Evolutionary conservation across 2,888 invertebrate species (phyloP), one percentile per base, ranked within the genome.

Genomic region (Galeruca laticollis): DNA sequence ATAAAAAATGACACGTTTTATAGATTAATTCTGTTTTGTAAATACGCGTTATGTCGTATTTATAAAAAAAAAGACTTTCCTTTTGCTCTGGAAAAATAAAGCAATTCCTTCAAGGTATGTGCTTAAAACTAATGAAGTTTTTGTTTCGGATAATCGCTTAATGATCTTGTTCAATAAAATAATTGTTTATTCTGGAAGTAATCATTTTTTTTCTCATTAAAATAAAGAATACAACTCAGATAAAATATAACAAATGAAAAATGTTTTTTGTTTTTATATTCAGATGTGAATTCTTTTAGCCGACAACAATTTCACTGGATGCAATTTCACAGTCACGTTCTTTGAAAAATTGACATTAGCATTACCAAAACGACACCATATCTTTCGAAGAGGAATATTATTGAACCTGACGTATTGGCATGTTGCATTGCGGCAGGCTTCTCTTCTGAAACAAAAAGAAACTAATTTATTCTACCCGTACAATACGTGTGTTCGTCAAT

Each of bases 401-500:
- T 77, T 33, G 82, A 81, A 57, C 80, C 80, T 26, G 78, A 75
- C 20, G 84, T 89, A 83, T 90, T 91, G 21, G 90, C 90, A 75
- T 91, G 91, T 76, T 92, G 89, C 91, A 92, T 91, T 0, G 92
- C 92, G 13, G 92, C 92, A 72, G 91, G 91, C 49, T 91, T 91
- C 83, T 92, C 92, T 83, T 91, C 91, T 92, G 88, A 67, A 80
- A 77, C 69, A 54, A 75, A 73, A 75, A 66, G 70, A 72, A 56
- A 65, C 13, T 26, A 11, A 33, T 13, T 26, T 47, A 31, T 35
- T 18, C 9, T 26, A 49, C 8, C 26, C n/a, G 26, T 8, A 6
- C 9, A 13, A 61, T 20, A 61, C 21, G 1, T 20, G n/a, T n/a
- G n/a, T n/a, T n/a, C n/a, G n/a, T n/a, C n/a, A n/a, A n/a, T n/a